Evolutionary conservation across 2,888 invertebrate genomes (phyloP).

Genomic region (Cactoblastis cactorum): DNA sequence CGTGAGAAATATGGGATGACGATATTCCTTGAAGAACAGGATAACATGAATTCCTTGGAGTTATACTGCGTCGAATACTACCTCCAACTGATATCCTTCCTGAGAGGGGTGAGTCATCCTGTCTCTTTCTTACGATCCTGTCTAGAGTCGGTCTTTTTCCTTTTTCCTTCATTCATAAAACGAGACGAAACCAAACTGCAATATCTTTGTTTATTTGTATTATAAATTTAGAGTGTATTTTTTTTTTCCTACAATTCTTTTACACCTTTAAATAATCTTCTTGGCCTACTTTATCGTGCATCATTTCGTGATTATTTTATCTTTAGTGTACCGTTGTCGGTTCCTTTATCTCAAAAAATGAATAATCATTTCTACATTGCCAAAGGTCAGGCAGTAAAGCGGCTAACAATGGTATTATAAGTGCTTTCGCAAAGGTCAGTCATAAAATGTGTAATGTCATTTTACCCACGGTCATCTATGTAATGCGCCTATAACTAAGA

Average conservation of each 20-base stretch:
- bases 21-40: constrained; percentile 61
- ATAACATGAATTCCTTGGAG: constrained; percentile 40
- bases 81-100: neutral
- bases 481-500: neutral
- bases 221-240: too few species aligned
- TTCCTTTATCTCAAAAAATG: neutral
- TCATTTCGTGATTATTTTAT: too few species aligned
- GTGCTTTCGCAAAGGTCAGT: constrained; percentile 20
- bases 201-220: too few species aligned
- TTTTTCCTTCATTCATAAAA: neutral
- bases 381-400: constrained; percentile 8
- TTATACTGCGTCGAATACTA: constrained; percentile 15
- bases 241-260: too few species aligned
- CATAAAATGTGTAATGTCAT: constrained; percentile 19
- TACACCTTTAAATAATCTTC: too few species aligned
- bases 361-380: neutral
- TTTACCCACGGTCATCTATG: constrained; percentile 24
- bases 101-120: constrained; percentile 2
- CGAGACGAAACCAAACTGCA: neutral
- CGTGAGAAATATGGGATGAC: constrained; percentile 75
- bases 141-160: neutral
- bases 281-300: too few species aligned
- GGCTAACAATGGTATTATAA: neutral
- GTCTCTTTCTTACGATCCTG: constrained; percentile 5
- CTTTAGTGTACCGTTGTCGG: too few species aligned